phyloP scores from a whole-genome alignment of 2,113 vertebrate genomes.

The Aegithalos caudatus region DNA sequence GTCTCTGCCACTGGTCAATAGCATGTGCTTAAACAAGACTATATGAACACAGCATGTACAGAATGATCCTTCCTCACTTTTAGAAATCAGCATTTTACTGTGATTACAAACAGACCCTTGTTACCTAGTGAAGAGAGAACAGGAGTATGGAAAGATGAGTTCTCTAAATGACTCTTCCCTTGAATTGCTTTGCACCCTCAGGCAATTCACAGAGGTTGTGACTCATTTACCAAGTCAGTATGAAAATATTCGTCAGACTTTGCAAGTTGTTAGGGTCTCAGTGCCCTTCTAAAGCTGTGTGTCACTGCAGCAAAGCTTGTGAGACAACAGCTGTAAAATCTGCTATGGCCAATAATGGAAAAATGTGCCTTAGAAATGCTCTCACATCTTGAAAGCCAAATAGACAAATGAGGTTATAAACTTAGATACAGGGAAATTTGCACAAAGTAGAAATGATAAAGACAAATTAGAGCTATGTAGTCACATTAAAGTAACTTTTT shows the following conservation, averaged over 20 bases:
- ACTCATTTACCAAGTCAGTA: not conserved
- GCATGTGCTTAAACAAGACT: not conserved
- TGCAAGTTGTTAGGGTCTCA: not conserved
- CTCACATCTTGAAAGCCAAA: not conserved
- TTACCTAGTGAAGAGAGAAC: not conserved
- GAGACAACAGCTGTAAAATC: not conserved
- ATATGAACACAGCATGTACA: not conserved
- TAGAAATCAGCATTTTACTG: not conserved
- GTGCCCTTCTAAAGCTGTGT: not conserved
- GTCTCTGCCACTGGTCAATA: not conserved
- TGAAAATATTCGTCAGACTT: not conserved
- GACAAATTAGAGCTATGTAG: not conserved
- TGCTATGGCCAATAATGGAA: not conserved
- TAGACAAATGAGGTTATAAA: not conserved
- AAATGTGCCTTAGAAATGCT: not conserved
- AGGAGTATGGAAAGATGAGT: not conserved
- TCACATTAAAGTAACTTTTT: not conserved
- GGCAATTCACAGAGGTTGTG: conserved; percentile 5
- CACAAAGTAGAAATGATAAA: not conserved
- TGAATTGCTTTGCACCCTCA: not conserved
- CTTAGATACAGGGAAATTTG: not conserved
- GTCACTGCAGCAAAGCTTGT: not conserved
- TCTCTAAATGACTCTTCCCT: not conserved
- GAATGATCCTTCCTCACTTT: not conserved
- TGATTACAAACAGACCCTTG: not conserved